Evolutionary conservation across 2,888 invertebrate species (phyloP), one percentile per base, ranked within the genome.

Genomic region (Sminthurides aquaticus): DNA sequence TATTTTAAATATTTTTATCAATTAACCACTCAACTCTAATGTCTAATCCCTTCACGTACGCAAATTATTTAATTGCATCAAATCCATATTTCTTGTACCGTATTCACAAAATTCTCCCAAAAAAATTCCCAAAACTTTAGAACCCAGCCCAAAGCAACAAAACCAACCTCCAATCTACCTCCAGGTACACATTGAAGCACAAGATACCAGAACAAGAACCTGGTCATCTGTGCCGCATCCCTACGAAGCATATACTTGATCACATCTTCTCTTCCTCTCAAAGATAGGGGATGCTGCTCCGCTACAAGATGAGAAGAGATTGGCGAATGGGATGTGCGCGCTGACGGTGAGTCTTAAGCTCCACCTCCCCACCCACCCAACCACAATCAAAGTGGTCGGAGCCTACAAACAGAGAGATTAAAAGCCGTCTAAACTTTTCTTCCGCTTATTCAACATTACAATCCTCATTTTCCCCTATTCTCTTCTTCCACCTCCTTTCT

Each of bases 361-460:
- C 57, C 62, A 57, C 57, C 62, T 49, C 48, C 56, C 56, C 62
- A 62, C 62, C 62, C 62, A 43, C 62, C 62, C 62, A 62, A 62
- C 62, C 62, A 62, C 62, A 62, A 62, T 56, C 43, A 62, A 48
- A 62, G 57, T 62, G 62, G 62, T 62, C 62, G 62, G 62, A 62
- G 62, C 62, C 62, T 55, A 48, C 20, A 24, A 62, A 61, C 22
- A 22, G 59, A 54, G 52, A n/a, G 52, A 61, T 61, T 52, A 61
- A 49, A 52, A 2, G 43, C 26, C 29, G 5, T 26, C 24, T 56
- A n/a, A 25, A 8, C 34, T 25, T 56, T 22, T 61, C 34, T 61
- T 29, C 24, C 60, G 18, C 49, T 24, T 28, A 54, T 24, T 26
- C 52, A 34, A 48, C 60, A n/a, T n/a, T 28, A 52, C 60, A 49